Evolutionary conservation across 2,888 invertebrate species (phyloP).

Genomic region (Nomada goodeniana): DNA sequence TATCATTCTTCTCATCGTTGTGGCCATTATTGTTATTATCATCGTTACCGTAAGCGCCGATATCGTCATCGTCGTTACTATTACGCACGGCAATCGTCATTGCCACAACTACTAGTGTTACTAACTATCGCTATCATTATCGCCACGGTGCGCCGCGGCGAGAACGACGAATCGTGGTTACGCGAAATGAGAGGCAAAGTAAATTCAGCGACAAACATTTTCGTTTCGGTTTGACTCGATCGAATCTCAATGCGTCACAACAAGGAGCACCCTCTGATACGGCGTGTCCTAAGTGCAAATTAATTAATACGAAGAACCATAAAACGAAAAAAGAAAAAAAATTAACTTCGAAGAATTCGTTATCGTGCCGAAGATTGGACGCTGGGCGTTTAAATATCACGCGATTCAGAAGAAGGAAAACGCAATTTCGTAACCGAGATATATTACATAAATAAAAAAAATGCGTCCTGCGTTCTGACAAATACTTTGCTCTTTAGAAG

Average conservation of each 20-base stretch:
- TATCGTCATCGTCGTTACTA: slow-evolving; percentile 42
- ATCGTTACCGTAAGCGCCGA: slow-evolving; percentile 46
- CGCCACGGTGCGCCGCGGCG: neutral
- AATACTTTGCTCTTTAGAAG: neutral
- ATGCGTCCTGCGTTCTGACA: neutral
- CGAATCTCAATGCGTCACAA: no score
- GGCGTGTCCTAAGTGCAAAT: neutral
- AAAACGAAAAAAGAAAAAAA: neutral
- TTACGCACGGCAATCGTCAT: slow-evolving; percentile 35
- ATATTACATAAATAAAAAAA: no score
- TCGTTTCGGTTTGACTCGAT: slow-evolving; percentile 13
- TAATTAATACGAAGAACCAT: slow-evolving; percentile 15
- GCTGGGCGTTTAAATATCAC: neutral
- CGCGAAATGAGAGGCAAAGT: neutral
- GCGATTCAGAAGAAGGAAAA: neutral
- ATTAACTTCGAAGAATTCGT: slow-evolving; percentile 4
- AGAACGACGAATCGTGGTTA: neutral
- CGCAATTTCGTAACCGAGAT: neutral
- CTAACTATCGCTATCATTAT: slow-evolving; percentile 35
- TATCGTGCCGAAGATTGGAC: neutral
- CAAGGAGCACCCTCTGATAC: no score
- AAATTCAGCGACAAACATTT: neutral
- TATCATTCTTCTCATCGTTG: slow-evolving; percentile 4
- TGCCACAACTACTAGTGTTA: slow-evolving; percentile 48
- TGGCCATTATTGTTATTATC: slow-evolving; percentile 39